These are phyloP conservation scores for Bradypus variegatus DNA, from an alignment of 2,797 vertebrate genomes.

Conservation along the genomic window DNA sequence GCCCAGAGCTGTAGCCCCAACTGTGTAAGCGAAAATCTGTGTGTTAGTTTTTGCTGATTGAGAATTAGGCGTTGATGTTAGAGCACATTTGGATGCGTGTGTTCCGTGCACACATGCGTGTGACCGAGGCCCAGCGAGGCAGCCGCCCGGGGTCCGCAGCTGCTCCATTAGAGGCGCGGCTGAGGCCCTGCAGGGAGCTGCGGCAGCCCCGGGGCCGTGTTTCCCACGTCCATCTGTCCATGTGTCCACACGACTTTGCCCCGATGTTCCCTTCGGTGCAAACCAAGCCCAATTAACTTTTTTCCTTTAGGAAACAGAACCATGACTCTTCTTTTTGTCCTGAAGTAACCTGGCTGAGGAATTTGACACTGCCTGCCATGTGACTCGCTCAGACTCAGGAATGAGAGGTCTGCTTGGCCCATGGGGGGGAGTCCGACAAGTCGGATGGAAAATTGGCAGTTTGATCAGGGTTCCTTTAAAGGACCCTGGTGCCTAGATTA, in stretches of 20 bases:
- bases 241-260: not conserved
- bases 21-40: not conserved
- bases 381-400: not conserved
- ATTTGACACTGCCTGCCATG: not conserved
- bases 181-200: not conserved
- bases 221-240: not conserved
- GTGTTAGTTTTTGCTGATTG: not conserved
- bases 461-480: not conserved
- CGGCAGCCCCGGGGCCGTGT: not conserved
- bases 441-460: not conserved
- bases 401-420: not conserved
- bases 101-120: not conserved
- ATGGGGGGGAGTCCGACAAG: not conserved
- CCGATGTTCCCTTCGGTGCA: not conserved
- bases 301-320: slow-evolving; percentile 34
- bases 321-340: slow-evolving; percentile 25
- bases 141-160: too few relatives aligned
- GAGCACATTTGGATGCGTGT: not conserved
- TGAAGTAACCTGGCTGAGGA: slow-evolving; percentile 43
- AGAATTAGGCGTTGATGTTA: not conserved
- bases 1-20: not conserved
- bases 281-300: not conserved
- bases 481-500: not conserved
- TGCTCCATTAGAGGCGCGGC: too few relatives aligned
- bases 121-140: too few relatives aligned